Evolutionary conservation across 1,140 invertebrate genomes (phyloP), one percentile per base, ranked within the genome.

Genomic region (Ectropis grisescens): DNA sequence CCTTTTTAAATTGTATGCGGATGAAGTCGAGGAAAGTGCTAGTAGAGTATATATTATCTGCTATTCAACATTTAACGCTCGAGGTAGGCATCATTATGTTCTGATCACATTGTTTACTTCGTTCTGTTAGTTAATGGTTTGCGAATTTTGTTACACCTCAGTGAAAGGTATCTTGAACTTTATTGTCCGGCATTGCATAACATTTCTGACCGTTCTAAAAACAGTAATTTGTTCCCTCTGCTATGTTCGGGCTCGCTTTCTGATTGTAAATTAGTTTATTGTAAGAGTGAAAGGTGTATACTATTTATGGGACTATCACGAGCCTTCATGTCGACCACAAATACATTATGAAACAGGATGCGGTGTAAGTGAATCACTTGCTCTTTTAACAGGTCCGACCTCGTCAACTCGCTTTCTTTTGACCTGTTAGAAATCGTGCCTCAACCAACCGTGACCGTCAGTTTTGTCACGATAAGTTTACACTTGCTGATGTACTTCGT

Each of bases 381-480:
- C 28, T 39, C 37, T 47, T 41, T 41, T 27, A 45, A 31, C 45
- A 30, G 16, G 33, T 24, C 22, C 47, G 37, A 49, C 46, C 46
- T 47, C 41, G 34, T 15, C 33, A 36, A 42, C 35, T 51, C 38
- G 40, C 65, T 69, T 66, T 66, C 65, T 58, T n/a, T 62, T 62
- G 56, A 68, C 59, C 58, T 56, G 42, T 58, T 59, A 55, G 47
- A 51, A 55, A 55, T 52, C 51, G 52, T 57, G 47, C 19, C 40
- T 35, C 12, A 33, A 30, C 48, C 36, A 44, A 39, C 49, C 43
- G 30, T 47, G 38, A 35, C 33, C 13, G 19, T 37, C 9, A 11
- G 25, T 33, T 11, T 14, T 13, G 35, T 42, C 43, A 45, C 42
- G 42, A 48, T 25, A 12, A n/a, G n/a, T n/a, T n/a, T n/a, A n/a